Percentiles rank a stretch among this genome's conserved stretches.
Evolutionary conservation across 2,888 invertebrate genomes (phyloP).

Genomic region (Drosophila gaucha): DNA sequence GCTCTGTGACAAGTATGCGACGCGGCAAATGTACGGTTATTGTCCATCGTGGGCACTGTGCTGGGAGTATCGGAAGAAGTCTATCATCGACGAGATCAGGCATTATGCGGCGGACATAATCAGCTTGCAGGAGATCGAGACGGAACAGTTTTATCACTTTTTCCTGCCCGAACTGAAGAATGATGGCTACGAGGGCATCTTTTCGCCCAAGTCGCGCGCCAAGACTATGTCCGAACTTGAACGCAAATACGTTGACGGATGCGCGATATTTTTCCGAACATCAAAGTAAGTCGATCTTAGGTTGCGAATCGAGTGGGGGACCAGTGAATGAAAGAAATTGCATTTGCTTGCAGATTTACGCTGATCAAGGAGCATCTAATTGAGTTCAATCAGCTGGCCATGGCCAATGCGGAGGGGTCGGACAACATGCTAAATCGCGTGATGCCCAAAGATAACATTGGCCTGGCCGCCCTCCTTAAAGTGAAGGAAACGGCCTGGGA

Average conservation of each 20-base stretch:
- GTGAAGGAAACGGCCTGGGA: conserved; percentile 98
- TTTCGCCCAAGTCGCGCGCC: conserved; percentile 98
- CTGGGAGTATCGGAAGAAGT: conserved; percentile 99
- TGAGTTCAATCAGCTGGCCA: conserved; percentile 99
- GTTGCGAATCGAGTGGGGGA: background rate
- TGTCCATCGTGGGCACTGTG: conserved; percentile 99
- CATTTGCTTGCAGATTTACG: conserved; percentile 90
- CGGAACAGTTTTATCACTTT: conserved; percentile 98
- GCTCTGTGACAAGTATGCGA: conserved; percentile 99
- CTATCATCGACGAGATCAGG: conserved; percentile 97
- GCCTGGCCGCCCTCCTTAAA: conserved; percentile 96
- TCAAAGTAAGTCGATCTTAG: conserved; percentile 89
- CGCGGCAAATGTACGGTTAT: conserved; percentile 99
- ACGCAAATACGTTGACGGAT: conserved; percentile 98
- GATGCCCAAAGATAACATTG: conserved; percentile 99
- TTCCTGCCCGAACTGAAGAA: conserved; percentile 97
- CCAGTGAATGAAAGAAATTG: too few relatives aligned
- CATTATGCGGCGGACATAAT: conserved; percentile 99
- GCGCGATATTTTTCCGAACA: conserved; percentile 98
- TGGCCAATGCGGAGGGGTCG: conserved; percentile 98
- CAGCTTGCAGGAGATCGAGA: conserved; percentile 98
- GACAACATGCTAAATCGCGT: conserved; percentile 99
- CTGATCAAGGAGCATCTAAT: conserved; percentile 98
- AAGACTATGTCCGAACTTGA: conserved; percentile 99
- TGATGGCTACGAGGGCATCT: conserved; percentile 97